Percentiles rank a stretch among this genome's conserved stretches.
phyloP scores from a whole-genome alignment of 2,797 vertebrate species.

The Premnoplex brunnescens region DNA sequence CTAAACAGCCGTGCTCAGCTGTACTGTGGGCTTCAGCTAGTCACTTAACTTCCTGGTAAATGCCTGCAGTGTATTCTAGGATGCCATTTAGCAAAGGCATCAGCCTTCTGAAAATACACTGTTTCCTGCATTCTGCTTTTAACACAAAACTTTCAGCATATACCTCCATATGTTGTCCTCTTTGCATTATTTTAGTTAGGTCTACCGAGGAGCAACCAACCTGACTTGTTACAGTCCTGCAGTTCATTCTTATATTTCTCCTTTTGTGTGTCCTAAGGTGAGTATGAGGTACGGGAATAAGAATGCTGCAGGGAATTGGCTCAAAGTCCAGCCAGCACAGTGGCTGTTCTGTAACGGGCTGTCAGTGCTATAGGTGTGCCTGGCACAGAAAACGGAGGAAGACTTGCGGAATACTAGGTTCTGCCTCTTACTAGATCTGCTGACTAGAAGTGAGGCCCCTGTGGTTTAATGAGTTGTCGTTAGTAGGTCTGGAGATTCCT shows the following conservation, averaged over 20 bases:
- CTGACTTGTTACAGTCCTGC: not conserved
- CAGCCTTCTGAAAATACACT: not conserved
- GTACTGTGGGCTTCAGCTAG: not conserved
- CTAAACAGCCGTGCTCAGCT: not conserved
- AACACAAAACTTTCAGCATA: not conserved
- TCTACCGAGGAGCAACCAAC: not conserved
- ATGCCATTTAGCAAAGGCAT: not conserved
- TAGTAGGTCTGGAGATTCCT: not conserved
- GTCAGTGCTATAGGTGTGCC: not conserved
- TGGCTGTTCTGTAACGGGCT: not conserved
- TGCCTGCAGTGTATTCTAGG: not conserved
- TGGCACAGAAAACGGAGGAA: not conserved
- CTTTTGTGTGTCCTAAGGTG: not conserved
- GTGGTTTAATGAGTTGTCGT: not conserved
- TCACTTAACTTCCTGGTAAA: not conserved
- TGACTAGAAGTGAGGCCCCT: not conserved
- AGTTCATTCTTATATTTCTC: not conserved
- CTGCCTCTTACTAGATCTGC: not conserved
- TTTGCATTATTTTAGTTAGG: not conserved
- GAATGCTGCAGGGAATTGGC: not conserved
- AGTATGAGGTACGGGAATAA: not conserved
- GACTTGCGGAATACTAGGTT: not conserved
- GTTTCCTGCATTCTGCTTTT: not conserved
- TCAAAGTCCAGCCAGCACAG: not conserved
- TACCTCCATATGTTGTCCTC: not conserved